Evolutionary conservation across 1,140 invertebrate genomes (phyloP), one percentile per base, ranked within the genome.

Genomic region (Drosophila tsacasi): DNA sequence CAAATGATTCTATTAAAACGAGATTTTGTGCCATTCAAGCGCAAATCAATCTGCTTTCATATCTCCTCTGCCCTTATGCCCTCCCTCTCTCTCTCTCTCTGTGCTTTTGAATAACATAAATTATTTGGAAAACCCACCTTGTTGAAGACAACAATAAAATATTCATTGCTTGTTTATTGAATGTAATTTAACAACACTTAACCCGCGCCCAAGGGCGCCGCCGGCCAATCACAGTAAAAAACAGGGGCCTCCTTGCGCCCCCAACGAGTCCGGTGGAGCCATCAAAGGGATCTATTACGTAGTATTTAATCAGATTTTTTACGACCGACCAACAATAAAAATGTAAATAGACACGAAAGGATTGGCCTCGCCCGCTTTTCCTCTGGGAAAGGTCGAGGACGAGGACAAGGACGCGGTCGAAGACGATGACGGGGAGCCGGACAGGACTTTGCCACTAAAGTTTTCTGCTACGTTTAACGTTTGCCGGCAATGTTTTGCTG

Each of bases 251-350:
- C 12, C 5, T 0, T 2, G 0, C 35, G 35, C 27, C 30, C 30
- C 30, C 30, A 12, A 44, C 42, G 27, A 39, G 52, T 68, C 57
- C 49, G 49, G 49, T 21, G 44, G 32, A 40, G 50, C 67, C 79
- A 72, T 81, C 75, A 79, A 79, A 67, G 69, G 85, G 78, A 85
- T 89, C 85, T 89, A 89, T 89, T 89, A 89, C 85, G 85, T 89
- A 85, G 85, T 91, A 91, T 90, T 90, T 90, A 90, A 90, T 90
- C 85, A 85, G 85, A 85, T 80, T 90, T 89, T 90, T 90, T 90
- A 90, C 85, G 85, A 90, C 37, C 85, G 55, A 77, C 65, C 76
- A 61, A 91, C 79, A 90, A 90, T 85, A 90, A 85, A 85, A 91
- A 90, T 85, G 85, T 85, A 90, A 90, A 90, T 90, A 82, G 85